These are phyloP conservation scores for Neuroterus valhalla DNA, from an alignment of 1,140 invertebrate genomes.

Conservation along the genomic window DNA sequence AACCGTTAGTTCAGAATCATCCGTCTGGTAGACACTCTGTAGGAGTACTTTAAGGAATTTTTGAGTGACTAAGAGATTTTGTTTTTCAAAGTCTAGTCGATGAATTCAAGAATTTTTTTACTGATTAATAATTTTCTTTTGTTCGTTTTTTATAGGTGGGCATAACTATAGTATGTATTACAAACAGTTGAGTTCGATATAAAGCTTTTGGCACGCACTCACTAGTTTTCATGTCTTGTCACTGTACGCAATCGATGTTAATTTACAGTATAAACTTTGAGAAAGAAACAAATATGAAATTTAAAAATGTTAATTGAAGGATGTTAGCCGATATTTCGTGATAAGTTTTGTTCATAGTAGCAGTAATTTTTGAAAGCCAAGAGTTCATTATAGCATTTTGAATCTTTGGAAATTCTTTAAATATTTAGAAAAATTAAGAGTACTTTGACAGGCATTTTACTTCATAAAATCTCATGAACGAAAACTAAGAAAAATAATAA, in stretches of 20 bases:
- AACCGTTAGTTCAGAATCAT: too few relatives aligned
- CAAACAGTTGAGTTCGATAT: constrained; percentile 59
- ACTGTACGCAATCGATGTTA: constrained; percentile 18
- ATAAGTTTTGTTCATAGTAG: neutral
- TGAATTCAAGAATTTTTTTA: neutral
- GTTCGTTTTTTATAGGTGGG: constrained; percentile 63
- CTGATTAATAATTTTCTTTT: constrained; percentile 50
- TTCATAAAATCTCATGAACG: constrained; percentile 3
- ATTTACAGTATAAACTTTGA: constrained; percentile 24
- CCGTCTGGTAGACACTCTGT: too few relatives aligned
- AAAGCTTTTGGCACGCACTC: constrained; percentile 49
- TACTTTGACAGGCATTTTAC: neutral
- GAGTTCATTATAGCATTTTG: too few relatives aligned
- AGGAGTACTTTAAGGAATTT: too few relatives aligned
- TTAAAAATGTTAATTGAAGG: neutral
- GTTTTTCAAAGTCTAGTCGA: neutral
- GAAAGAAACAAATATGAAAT: too few relatives aligned
- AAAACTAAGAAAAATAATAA: neutral
- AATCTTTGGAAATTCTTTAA: too few relatives aligned
- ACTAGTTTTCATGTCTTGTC: constrained; percentile 3
- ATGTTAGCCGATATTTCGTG: neutral
- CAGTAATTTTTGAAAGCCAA: neutral
- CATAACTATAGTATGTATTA: constrained; percentile 67
- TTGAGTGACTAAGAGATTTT: too few relatives aligned
- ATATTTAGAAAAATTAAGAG: neutral